Percentiles rank a stretch among this genome's conserved stretches.
Conservation (phyloP, 2,113 vertebrate genomes). For the Menura novaehollandiae region DNA sequence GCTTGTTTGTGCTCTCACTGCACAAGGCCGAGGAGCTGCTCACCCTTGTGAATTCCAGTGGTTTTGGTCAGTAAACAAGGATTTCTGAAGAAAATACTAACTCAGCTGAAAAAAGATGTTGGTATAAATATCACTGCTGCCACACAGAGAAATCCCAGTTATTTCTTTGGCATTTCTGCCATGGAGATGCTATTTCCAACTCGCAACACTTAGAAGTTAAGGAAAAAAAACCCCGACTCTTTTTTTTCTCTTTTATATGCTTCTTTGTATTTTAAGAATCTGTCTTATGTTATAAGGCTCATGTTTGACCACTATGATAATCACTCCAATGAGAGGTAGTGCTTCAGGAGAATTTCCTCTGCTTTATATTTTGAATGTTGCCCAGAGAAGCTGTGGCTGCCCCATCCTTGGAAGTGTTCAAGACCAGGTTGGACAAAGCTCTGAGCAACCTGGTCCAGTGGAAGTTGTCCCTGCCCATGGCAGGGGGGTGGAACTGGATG, state of each 20-base stretch:
- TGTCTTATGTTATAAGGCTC: background rate
- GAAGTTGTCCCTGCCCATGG: background rate
- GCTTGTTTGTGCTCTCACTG: rapidly evolving
- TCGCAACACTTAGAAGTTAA: background rate
- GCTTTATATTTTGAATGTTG: background rate
- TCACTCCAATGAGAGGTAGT: background rate
- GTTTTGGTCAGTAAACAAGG: background rate
- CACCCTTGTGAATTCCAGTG: background rate
- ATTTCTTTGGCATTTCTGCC: background rate
- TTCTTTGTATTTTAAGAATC: background rate
- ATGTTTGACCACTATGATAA: background rate
- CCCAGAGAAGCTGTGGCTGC: background rate
- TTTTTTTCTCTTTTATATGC: background rate
- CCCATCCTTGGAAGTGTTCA: background rate
- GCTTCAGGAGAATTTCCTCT: background rate
- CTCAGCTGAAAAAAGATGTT: background rate
- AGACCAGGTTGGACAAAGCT: background rate
- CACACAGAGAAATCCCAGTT: background rate
- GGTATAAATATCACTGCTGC: background rate
- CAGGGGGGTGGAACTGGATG: background rate
- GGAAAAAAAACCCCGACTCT: rapidly evolving
- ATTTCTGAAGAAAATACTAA: background rate
- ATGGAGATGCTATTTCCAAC: background rate
- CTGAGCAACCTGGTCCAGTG: background rate
- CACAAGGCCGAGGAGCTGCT: background rate